Conservation (phyloP, 2,113 vertebrate genomes). For the Gorsachius goisagi region DNA sequence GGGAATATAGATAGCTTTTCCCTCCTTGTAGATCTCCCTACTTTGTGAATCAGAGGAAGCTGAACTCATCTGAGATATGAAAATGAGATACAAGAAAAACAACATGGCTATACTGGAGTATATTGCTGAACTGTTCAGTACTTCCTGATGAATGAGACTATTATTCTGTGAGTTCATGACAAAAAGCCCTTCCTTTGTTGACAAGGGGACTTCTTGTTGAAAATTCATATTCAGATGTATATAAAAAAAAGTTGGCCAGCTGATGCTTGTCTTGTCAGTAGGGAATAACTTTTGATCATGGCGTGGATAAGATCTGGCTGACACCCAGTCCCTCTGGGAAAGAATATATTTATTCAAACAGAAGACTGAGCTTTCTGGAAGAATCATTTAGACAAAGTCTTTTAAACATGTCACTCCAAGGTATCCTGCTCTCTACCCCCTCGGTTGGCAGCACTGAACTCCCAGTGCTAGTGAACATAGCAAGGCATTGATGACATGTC, state of each 20-base stretch:
- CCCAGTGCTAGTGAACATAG: neutral
- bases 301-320: conserved; percentile 3
- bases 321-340: conserved; percentile 16
- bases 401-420: neutral
- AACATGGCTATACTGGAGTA: neutral
- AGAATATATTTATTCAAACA: conserved; percentile 1
- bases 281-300: conserved; percentile 27
- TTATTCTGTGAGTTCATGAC: conserved; percentile 20
- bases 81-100: conserved; percentile 18
- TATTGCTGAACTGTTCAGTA: neutral
- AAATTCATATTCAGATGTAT: neutral
- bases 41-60: neutral
- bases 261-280: neutral
- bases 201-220: neutral
- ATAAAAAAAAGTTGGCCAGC: neutral
- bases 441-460: neutral
- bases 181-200: conserved; percentile 25
- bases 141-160: neutral
- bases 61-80: neutral
- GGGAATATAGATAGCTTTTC: neutral
- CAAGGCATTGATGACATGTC: neutral
- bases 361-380: neutral
- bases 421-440: neutral
- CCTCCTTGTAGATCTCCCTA: neutral
- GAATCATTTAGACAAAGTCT: neutral